Percentiles rank a stretch among this genome's conserved stretches.
phyloP scores from a whole-genome alignment of 1,140 invertebrate species.

The Lordiphosa mommai region DNA sequence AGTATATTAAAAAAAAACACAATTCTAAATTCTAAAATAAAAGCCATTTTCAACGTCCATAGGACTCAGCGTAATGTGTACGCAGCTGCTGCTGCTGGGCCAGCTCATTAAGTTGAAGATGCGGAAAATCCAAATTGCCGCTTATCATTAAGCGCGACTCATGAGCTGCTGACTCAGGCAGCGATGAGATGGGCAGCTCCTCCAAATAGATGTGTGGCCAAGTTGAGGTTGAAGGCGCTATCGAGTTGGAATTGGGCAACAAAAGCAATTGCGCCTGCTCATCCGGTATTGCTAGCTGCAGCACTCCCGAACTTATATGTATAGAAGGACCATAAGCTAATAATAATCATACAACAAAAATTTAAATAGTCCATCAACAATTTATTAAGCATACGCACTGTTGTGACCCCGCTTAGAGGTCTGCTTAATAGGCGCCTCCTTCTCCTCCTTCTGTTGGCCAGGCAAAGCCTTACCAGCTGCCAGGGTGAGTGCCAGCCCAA shows the following conservation, averaged over 20 bases:
- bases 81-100: slow-evolving; percentile 8
- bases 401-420: neutral
- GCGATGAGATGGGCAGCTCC: slow-evolving; percentile 20
- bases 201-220: slow-evolving; percentile 36
- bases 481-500: neutral
- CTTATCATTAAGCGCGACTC: slow-evolving; percentile 21
- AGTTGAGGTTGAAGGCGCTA: slow-evolving; percentile 2
- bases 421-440: neutral
- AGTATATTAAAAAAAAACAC: no score
- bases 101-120: slow-evolving; percentile 8
- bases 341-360: neutral
- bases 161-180: neutral
- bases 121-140: slow-evolving; percentile 50
- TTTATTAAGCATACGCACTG: slow-evolving; percentile 39
- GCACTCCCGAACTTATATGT: slow-evolving; percentile 53
- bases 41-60: slow-evolving; percentile 21
- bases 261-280: slow-evolving; percentile 43
- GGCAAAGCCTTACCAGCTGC: neutral
- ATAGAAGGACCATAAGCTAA: slow-evolving; percentile 47
- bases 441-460: slow-evolving; percentile 1
- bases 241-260: slow-evolving; percentile 1
- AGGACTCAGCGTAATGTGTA: slow-evolving; percentile 6
- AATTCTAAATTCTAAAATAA: no score
- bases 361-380: neutral
- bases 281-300: slow-evolving; percentile 37